Conservation (phyloP, 2,113 vertebrate genomes). For the Ceyx melanurus region DNA sequence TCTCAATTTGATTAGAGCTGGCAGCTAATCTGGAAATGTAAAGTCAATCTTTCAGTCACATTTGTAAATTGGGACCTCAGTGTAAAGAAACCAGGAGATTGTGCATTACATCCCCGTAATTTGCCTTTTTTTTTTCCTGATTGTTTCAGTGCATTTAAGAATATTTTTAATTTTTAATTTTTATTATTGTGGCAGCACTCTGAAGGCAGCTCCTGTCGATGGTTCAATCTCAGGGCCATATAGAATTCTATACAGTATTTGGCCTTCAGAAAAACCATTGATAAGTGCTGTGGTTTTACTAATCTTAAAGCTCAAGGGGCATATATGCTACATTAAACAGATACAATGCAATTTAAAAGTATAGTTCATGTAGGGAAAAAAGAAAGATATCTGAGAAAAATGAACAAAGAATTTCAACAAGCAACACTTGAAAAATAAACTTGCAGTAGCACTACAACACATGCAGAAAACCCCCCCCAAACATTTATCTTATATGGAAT, state of each 20-base stretch:
- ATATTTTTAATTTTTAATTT: slow-evolving; percentile 36
- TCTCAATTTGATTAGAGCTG: slow-evolving; percentile 86
- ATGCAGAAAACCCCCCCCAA: no score
- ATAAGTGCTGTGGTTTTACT: not conserved
- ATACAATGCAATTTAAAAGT: slow-evolving; percentile 44
- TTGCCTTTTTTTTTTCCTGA: not conserved
- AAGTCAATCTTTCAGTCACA: slow-evolving; percentile 82
- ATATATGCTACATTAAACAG: slow-evolving; percentile 48
- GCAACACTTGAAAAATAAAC: not conserved
- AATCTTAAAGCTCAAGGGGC: not conserved
- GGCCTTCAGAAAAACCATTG: not conserved
- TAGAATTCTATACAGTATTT: not conserved
- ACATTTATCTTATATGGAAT: not conserved
- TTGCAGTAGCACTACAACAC: not conserved
- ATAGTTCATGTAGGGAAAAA: not conserved
- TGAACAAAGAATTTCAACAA: not conserved
- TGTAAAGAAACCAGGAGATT: slow-evolving; percentile 55
- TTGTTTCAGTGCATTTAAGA: slow-evolving; percentile 48
- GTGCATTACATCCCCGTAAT: slow-evolving; percentile 24
- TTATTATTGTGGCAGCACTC: not conserved
- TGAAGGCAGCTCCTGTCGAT: not conserved
- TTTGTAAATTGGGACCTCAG: slow-evolving; percentile 70
- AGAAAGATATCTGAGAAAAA: not conserved
- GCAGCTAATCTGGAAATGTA: slow-evolving; percentile 81
- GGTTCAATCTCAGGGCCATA: not conserved